Evolutionary conservation across 2,113 vertebrate species (phyloP).

Genomic region (Setophaga coronata): DNA sequence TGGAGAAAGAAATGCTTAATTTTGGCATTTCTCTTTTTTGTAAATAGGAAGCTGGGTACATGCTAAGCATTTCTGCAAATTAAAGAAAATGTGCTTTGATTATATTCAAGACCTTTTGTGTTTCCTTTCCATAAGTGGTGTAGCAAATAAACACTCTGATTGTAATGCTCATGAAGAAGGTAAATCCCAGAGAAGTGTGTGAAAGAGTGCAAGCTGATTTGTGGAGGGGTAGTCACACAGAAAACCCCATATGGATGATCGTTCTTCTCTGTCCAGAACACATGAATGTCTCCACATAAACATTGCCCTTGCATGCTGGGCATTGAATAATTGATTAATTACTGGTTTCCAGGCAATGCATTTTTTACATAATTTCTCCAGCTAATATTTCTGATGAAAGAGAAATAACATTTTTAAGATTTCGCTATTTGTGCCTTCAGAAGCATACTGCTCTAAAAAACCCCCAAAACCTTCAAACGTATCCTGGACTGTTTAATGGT

Average conservation of each 20-base stretch:
- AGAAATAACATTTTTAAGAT: not conserved
- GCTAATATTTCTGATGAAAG: not conserved
- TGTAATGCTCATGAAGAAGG: not conserved
- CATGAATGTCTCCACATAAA: not conserved
- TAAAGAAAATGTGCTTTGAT: not conserved
- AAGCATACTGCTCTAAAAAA: not conserved
- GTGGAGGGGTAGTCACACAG: not conserved
- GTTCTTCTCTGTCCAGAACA: not conserved
- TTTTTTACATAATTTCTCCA: not conserved
- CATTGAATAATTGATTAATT: not conserved
- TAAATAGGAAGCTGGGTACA: not conserved
- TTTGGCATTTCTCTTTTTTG: not conserved
- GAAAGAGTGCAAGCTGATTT: not conserved
- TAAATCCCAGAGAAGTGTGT: not conserved
- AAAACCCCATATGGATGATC: accelerated
- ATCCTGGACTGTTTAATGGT: not conserved
- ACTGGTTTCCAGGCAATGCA: not conserved
- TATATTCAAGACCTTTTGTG: not conserved
- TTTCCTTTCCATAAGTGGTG: not conserved
- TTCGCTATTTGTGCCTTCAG: not conserved
- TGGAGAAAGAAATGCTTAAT: not conserved
- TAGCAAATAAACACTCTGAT: not conserved
- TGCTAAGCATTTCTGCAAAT: not conserved
- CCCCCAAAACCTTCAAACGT: not conserved
- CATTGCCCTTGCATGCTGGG: not conserved